phyloP scores from a whole-genome alignment of 2,888 invertebrate species.

The Apodemia hepburni region DNA sequence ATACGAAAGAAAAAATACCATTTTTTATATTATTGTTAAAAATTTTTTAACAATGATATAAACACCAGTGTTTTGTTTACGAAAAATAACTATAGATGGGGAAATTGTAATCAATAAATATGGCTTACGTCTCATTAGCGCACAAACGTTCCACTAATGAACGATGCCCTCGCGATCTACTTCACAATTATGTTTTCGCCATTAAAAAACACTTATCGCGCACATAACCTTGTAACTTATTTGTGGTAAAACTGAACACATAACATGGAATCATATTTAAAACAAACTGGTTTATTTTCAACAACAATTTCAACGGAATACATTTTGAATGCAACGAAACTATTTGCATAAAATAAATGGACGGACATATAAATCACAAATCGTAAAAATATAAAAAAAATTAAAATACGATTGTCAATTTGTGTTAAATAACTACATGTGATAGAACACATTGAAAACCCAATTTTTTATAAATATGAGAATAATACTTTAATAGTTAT shows the following conservation, averaged over 20 bases:
- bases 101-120: background rate
- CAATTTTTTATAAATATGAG: background rate
- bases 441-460: background rate
- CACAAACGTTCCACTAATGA: background rate
- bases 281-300: background rate
- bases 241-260: background rate
- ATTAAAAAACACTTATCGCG: background rate
- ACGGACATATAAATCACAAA: slow-evolving; percentile 38
- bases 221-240: background rate
- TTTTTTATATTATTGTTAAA: no score
- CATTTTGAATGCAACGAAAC: slow-evolving; percentile 24
- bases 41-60: no score
- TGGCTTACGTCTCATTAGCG: background rate
- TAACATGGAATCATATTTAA: background rate
- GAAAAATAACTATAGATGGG: no score
- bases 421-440: background rate
- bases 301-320: slow-evolving; percentile 7
- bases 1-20: no score
- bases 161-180: background rate
- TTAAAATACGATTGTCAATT: slow-evolving; percentile 8
- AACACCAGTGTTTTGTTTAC: no score
- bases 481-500: background rate
- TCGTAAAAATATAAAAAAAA: slow-evolving; percentile 17
- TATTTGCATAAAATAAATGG: slow-evolving; percentile 31
- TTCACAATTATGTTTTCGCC: background rate